A percentile compares a stretch with the other conserved stretches of the same genome.
Evolutionary conservation across 2,113 vertebrate genomes (phyloP).

Genomic region (Hemiprocne comata): DNA sequence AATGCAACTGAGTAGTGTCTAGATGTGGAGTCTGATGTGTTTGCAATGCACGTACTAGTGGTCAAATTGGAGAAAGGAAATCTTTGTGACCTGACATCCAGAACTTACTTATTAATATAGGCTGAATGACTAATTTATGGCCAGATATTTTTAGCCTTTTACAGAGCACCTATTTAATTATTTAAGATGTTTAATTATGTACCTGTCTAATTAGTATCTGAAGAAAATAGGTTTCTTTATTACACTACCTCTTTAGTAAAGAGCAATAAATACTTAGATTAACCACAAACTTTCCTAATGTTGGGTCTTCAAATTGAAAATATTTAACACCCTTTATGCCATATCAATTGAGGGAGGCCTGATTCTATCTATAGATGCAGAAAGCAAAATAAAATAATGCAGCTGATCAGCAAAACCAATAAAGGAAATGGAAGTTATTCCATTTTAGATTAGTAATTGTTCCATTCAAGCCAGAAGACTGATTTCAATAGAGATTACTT

Average conservation of each 20-base stretch:
- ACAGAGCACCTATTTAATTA: conserved; percentile 69
- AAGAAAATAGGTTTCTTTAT: conserved; percentile 66
- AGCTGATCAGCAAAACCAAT: background rate
- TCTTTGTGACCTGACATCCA: conserved; percentile 34
- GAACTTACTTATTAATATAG: conserved; percentile 75
- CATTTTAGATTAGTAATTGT: background rate
- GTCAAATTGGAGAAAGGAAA: conserved; percentile 48
- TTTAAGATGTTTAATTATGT: conserved; percentile 72
- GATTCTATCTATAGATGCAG: background rate
- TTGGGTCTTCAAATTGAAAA: background rate
- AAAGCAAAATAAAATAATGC: background rate
- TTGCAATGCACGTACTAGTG: background rate
- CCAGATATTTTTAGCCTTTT: conserved; percentile 70
- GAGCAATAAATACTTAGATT: background rate
- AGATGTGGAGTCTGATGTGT: background rate
- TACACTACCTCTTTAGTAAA: conserved; percentile 9
- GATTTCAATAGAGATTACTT: background rate
- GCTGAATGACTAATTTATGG: conserved; percentile 77
- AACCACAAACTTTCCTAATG: background rate
- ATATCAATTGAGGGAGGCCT: background rate
- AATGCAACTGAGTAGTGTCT: background rate
- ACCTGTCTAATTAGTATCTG: conserved; percentile 73
- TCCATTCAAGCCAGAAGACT: background rate
- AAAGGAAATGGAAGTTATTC: background rate
- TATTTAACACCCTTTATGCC: background rate